Evolutionary conservation across 1,140 invertebrate genomes (phyloP).

Genomic region (Chionoecetes opilio): DNA sequence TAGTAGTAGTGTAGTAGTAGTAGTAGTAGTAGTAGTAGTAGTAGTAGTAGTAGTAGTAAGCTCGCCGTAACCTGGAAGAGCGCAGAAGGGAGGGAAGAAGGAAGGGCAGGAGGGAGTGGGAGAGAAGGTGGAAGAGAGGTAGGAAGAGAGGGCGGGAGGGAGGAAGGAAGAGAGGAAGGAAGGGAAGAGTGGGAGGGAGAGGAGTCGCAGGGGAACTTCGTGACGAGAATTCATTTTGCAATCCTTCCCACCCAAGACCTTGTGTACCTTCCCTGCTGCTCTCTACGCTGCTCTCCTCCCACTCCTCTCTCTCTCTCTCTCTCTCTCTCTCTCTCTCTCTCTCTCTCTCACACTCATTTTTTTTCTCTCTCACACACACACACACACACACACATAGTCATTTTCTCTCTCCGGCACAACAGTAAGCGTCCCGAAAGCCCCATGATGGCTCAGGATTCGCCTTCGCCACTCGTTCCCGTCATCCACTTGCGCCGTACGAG

Average conservation of each 20-base stretch:
- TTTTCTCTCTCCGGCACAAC: too few relatives aligned
- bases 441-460: too few relatives aligned
- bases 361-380: not conserved
- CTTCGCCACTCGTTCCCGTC: too few relatives aligned
- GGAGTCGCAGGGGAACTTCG: slow-evolving; percentile 13
- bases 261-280: not conserved
- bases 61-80: not conserved
- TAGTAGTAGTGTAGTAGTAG: not conserved
- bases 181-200: not conserved
- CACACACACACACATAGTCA: not conserved
- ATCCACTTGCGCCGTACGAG: too few relatives aligned
- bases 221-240: slow-evolving; percentile 9
- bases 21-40: not conserved
- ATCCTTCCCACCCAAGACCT: not conserved
- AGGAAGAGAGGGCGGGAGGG: not conserved
- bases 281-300: too few relatives aligned
- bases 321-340: not conserved
- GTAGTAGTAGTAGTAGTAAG: not conserved
- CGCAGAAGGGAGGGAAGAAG: not conserved
- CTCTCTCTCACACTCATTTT: not conserved
- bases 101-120: not conserved
- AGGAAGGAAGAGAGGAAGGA: not conserved
- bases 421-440: too few relatives aligned
- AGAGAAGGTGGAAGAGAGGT: not conserved
- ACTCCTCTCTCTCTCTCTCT: not conserved